Percentiles rank a stretch among this genome's conserved stretches.
phyloP scores from a whole-genome alignment of 2,888 invertebrate species.

The Hypomecis atomaria region DNA sequence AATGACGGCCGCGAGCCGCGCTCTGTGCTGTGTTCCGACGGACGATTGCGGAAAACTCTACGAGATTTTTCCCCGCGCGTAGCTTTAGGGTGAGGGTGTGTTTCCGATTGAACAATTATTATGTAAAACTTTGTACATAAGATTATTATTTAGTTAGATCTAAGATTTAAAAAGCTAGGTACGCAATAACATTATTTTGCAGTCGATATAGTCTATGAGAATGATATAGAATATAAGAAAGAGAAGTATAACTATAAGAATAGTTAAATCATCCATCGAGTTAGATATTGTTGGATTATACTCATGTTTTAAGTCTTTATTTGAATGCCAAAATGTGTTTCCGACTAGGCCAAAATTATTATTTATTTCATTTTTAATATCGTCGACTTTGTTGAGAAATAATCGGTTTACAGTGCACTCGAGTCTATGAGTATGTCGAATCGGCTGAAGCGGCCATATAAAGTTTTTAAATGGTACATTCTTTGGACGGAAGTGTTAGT shows the following conservation, averaged over 20 bases:
- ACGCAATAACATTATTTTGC: constrained; percentile 79
- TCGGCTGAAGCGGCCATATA: neutral
- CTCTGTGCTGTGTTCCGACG: constrained; percentile 41
- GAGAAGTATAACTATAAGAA: constrained; percentile 63
- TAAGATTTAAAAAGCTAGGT: constrained; percentile 77
- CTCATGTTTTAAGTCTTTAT: constrained; percentile 69
- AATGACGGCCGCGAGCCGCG: constrained; percentile 59
- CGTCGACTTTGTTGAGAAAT: constrained; percentile 40
- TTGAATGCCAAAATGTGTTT: constrained; percentile 72
- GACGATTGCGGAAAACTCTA: constrained; percentile 40
- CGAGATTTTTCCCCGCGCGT: constrained; percentile 36
- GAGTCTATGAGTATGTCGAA: constrained; percentile 10
- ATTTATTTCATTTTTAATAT: constrained; percentile 54
- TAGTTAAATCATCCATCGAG: constrained; percentile 64
- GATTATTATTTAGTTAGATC: constrained; percentile 76
- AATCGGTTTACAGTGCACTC: constrained; percentile 38
- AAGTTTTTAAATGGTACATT: neutral
- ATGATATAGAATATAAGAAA: constrained; percentile 58
- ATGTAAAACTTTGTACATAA: constrained; percentile 76
- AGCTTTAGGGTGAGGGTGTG: constrained; percentile 59
- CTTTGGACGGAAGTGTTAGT: constrained; percentile 22
- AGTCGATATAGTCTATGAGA: constrained; percentile 70
- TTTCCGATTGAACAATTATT: constrained; percentile 74
- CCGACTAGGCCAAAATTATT: constrained; percentile 67
- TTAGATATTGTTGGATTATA: constrained; percentile 69